phyloP scores from a whole-genome alignment of 2,888 invertebrate species.

The Harpalus rufipes region DNA sequence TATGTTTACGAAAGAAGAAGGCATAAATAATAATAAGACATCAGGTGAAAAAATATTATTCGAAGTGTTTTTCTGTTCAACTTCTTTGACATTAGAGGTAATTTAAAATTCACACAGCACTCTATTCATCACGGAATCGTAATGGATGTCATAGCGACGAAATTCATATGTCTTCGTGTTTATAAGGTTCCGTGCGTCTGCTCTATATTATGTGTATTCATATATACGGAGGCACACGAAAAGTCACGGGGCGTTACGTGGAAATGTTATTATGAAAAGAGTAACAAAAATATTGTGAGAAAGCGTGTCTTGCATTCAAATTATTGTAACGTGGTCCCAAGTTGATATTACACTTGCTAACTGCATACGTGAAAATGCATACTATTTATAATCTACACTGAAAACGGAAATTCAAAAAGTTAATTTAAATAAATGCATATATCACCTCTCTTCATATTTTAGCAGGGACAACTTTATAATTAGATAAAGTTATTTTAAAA shows the following conservation, averaged over 20 bases:
- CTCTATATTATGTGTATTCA: slow-evolving; percentile 45
- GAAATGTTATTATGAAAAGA: slow-evolving; percentile 51
- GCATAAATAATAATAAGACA: background rate
- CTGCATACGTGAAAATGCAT: background rate
- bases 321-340: background rate
- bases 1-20: too few relatives aligned
- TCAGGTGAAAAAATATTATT: background rate
- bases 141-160: slow-evolving; percentile 54
- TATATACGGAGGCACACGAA: slow-evolving; percentile 46
- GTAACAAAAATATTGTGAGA: slow-evolving; percentile 50
- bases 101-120: slow-evolving; percentile 54
- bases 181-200: slow-evolving; percentile 34
- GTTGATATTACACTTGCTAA: background rate
- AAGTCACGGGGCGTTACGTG: slow-evolving; percentile 50
- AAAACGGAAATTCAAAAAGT: background rate
- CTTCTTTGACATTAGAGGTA: slow-evolving; percentile 37
- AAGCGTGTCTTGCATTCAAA: slow-evolving; percentile 54
- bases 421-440: slow-evolving; percentile 4
- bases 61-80: slow-evolving; percentile 39
- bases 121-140: slow-evolving; percentile 48
- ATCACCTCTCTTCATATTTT: background rate
- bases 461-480: too few relatives aligned
- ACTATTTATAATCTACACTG: background rate
- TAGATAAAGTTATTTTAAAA: too few relatives aligned
- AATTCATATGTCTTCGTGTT: slow-evolving; percentile 56